These are phyloP conservation scores for Agrilus planipennis DNA, from an alignment of 1,140 invertebrate genomes.

Conservation along the genomic window DNA sequence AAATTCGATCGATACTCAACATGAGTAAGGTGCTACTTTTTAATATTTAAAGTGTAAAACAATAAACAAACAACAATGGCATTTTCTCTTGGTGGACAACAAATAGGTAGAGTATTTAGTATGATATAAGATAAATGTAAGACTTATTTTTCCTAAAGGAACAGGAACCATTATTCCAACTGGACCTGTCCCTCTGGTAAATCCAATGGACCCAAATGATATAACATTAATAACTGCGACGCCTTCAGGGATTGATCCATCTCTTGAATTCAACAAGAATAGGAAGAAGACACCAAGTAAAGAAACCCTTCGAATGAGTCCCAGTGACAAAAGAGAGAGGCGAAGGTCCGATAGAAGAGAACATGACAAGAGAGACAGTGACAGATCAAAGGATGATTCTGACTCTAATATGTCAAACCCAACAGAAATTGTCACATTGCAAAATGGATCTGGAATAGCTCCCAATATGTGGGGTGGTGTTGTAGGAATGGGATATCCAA, in stretches of 20 bases:
- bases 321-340: slow-evolving; percentile 32
- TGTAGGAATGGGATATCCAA: slow-evolving; percentile 32
- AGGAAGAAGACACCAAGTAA: slow-evolving; percentile 49
- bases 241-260: slow-evolving; percentile 52
- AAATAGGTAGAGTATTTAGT: too few species aligned
- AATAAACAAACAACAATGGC: too few species aligned
- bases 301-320: slow-evolving; percentile 36
- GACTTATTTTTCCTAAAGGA: slow-evolving; percentile 6
- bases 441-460: slow-evolving; percentile 16
- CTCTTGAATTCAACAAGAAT: slow-evolving; percentile 53
- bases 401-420: slow-evolving; percentile 29
- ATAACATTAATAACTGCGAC: slow-evolving; percentile 32
- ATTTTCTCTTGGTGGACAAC: too few species aligned
- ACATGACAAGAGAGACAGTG: slow-evolving; percentile 29
- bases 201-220: slow-evolving; percentile 11
- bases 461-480: slow-evolving; percentile 34
- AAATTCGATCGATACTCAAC: too few species aligned
- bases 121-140: too few species aligned
- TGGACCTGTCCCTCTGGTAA: slow-evolving; percentile 5
- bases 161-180: slow-evolving; percentile 6
- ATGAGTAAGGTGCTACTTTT: too few species aligned
- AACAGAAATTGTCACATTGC: slow-evolving; percentile 20
- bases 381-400: slow-evolving; percentile 29
- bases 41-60: too few species aligned
- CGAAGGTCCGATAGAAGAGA: slow-evolving; percentile 27